Evolutionary conservation across 1,140 invertebrate genomes (phyloP), one percentile per base, ranked within the genome.

Genomic region (Dolichoris vasculosae): DNA sequence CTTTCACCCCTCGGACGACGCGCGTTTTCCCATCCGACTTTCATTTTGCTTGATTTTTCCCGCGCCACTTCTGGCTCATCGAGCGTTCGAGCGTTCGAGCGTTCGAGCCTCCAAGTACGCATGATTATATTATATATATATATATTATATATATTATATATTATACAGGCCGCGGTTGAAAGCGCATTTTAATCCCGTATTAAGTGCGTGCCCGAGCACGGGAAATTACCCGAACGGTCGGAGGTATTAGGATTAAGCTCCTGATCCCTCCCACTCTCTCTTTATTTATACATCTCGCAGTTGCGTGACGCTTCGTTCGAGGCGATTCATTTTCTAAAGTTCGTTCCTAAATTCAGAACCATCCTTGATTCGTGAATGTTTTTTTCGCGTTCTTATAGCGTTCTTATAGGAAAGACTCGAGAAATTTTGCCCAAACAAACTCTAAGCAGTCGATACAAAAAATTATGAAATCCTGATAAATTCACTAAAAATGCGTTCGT

Each of bases 241-340:
- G 87, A 87, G 89, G 91, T 89, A 92, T 92, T 91, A 90, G 90
- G 92, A 92, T 92, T 92, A 91, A 91, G 90, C 90, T 89, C 87
- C 89, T 89, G 89, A 90, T 88, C 51, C 40, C 79, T 26, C n/a
- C 30, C n/a, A 32, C 51, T 59, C 48, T 64, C 55, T 76, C 11
- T 82, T 40, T 43, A n/a, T 35, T 20, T 43, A 23, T 46, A 23
- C 3, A 8, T 76, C 26, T 78, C 76, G 17, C n/a, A 55, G 30
- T 3, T 55, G 51, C 35, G 43, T 17, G 59, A 20, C 20, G 13
- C 40, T 17, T n/a, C 30, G 69, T 11, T 6, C 63, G 59, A 46
- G 40, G n/a, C 78, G 63, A 81, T 81, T 69, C 67, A 30, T 30
- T 46, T 32, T 40, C 40, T 0, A 20, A 30, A 81, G 69, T 46